These are phyloP conservation scores for Dynastes maya DNA, from an alignment of 2,888 invertebrate species.

Conservation along the genomic window DNA sequence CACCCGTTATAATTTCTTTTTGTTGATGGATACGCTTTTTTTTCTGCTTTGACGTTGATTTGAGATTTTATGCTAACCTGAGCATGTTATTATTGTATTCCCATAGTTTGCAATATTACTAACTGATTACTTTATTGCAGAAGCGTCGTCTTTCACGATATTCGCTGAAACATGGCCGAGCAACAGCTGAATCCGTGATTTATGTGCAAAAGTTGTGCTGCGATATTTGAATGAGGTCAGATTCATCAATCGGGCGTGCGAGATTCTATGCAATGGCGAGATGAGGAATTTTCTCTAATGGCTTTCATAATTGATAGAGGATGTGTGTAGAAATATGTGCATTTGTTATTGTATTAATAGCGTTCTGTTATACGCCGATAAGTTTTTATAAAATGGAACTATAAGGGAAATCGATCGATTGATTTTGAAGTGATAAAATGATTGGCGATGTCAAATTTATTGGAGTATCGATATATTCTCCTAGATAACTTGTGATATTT, in stretches of 20 bases:
- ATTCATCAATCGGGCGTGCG: constrained; percentile 15
- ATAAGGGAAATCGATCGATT: not conserved
- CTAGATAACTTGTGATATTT: not conserved
- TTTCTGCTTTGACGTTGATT: not conserved
- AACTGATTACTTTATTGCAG: constrained; percentile 44
- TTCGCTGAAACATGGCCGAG: constrained; percentile 21
- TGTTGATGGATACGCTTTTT: not conserved
- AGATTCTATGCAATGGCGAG: not conserved
- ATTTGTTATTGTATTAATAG: no score
- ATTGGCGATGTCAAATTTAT: not conserved
- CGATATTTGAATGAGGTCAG: constrained; percentile 20
- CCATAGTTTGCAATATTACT: constrained; percentile 39
- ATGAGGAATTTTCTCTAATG: not conserved
- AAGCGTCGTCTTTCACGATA: constrained; percentile 22
- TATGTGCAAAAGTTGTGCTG: not conserved
- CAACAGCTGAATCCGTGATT: constrained; percentile 13
- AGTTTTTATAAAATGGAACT: no score
- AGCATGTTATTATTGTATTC: constrained; percentile 20
- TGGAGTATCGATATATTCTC: not conserved
- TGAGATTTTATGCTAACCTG: not conserved
- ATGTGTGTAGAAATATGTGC: no score
- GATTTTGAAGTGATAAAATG: not conserved
- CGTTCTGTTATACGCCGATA: no score
- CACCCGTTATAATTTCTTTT: not conserved
- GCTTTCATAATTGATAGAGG: not conserved